A percentile compares a stretch with the other conserved stretches of the same genome.
phyloP scores from a whole-genome alignment of 2,113 vertebrate genomes.

The Engystomops pustulosus region DNA sequence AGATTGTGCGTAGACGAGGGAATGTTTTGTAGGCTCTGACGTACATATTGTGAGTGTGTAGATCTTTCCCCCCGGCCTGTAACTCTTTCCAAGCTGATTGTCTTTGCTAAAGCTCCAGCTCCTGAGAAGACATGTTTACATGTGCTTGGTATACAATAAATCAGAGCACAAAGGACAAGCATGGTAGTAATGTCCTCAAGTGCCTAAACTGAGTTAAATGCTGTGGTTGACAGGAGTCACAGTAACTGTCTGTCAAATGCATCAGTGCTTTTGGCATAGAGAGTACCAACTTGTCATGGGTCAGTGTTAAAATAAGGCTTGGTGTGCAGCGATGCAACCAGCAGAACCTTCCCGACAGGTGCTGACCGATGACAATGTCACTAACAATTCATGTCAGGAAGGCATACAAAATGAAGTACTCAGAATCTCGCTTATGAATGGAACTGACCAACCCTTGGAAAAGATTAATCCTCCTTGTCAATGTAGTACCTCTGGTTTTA shows the following conservation, averaged over 20 bases:
- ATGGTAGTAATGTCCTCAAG: not conserved
- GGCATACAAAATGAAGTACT: not conserved
- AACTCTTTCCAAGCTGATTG: constrained; percentile 32
- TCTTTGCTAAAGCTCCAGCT: not conserved
- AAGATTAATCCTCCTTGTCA: too few relatives aligned
- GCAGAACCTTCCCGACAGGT: not conserved
- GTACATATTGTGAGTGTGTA: constrained; percentile 35
- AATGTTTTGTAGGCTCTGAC: constrained; percentile 51
- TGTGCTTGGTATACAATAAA: not conserved
- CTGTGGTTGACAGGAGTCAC: constrained; percentile 15
- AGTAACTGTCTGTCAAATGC: not conserved
- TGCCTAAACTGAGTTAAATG: constrained; percentile 1
- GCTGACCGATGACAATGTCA: not conserved
- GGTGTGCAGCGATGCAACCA: constrained; percentile 1
- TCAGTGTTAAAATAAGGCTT: not conserved
- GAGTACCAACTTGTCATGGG: not conserved
- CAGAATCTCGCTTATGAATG: not conserved
- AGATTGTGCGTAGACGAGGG: constrained; percentile 51
- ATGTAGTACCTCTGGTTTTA: too few relatives aligned
- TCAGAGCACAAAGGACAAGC: not conserved
- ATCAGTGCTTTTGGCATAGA: not conserved
- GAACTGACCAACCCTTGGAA: not conserved
- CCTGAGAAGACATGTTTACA: too few relatives aligned
- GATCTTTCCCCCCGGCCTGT: not conserved
- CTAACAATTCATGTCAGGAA: constrained; percentile 19